These are phyloP conservation scores for Zaprionus lineosus DNA, from an alignment of 2,888 invertebrate species.

Conservation along the genomic window DNA sequence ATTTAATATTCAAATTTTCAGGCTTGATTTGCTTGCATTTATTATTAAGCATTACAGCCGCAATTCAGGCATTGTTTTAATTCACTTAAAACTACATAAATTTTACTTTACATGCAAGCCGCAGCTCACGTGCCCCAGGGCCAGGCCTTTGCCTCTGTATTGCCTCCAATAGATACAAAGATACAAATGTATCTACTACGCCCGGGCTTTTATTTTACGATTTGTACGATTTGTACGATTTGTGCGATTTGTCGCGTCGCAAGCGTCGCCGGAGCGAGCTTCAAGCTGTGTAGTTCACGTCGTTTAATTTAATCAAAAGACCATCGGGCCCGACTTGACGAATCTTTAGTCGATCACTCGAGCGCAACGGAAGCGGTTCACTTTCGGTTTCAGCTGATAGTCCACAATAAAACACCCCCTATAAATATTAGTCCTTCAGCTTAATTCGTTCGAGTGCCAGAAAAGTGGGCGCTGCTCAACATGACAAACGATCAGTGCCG, in stretches of 20 bases:
- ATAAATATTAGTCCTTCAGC: slow-evolving; percentile 17
- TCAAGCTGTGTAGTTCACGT: slow-evolving; percentile 41
- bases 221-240: slow-evolving; percentile 28
- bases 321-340: slow-evolving; percentile 34
- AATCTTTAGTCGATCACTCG: slow-evolving; percentile 66
- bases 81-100: slow-evolving; percentile 77
- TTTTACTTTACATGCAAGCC: slow-evolving; percentile 73
- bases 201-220: no score
- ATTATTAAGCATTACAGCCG: slow-evolving; percentile 55
- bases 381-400: slow-evolving; percentile 21
- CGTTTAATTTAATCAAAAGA: slow-evolving; percentile 75
- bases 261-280: slow-evolving; percentile 15
- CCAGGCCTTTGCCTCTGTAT: slow-evolving; percentile 31
- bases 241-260: slow-evolving; percentile 22
- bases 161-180: slow-evolving; percentile 49
- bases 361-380: slow-evolving; percentile 60
- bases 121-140: slow-evolving; percentile 65
- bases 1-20: slow-evolving; percentile 74
- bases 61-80: slow-evolving; percentile 64
- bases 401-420: background rate
- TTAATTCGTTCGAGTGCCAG: slow-evolving; percentile 35
- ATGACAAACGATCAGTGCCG: slow-evolving; percentile 37
- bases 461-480: slow-evolving; percentile 23
- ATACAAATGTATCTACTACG: slow-evolving; percentile 52
- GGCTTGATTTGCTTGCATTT: slow-evolving; percentile 62